Conservation (phyloP, 2,113 vertebrate genomes). For the Nyctibius bracteatus region DNA sequence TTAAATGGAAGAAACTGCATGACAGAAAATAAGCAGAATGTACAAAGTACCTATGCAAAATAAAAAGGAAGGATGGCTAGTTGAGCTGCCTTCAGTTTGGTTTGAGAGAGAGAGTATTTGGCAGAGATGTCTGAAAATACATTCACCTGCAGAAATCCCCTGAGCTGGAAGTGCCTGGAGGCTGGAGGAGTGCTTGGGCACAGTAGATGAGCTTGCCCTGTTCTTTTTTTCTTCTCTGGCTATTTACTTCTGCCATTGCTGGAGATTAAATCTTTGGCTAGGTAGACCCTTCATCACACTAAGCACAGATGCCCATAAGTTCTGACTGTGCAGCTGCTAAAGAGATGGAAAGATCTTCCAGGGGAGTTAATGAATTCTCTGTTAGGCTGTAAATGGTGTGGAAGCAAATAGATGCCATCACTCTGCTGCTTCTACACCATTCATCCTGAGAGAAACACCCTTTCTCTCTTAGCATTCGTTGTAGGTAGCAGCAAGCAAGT, state of each 20-base stretch:
- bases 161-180: not conserved
- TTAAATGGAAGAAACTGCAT: not conserved
- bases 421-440: not conserved
- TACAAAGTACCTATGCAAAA: not conserved
- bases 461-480: not conserved
- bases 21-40: not conserved
- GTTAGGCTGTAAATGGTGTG: not conserved
- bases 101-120: not conserved
- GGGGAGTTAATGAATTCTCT: not conserved
- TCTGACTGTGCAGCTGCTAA: not conserved
- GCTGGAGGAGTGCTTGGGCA: not conserved
- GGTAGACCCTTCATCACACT: not conserved
- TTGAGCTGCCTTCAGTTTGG: not conserved
- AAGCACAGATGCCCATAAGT: not conserved
- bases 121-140: not conserved
- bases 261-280: not conserved
- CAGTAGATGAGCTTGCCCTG: not conserved
- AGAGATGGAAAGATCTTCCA: not conserved
- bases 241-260: not conserved
- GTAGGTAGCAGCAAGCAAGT: not conserved
- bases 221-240: not conserved
- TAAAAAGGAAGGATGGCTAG: not conserved
- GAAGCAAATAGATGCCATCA: not conserved
- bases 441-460: not conserved
- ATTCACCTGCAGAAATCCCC: not conserved